Percentiles rank a stretch among this genome's conserved stretches.
Conservation (phyloP, 64 coral and sea anemone genomes). For the Dendronephthya gigantea region DNA sequence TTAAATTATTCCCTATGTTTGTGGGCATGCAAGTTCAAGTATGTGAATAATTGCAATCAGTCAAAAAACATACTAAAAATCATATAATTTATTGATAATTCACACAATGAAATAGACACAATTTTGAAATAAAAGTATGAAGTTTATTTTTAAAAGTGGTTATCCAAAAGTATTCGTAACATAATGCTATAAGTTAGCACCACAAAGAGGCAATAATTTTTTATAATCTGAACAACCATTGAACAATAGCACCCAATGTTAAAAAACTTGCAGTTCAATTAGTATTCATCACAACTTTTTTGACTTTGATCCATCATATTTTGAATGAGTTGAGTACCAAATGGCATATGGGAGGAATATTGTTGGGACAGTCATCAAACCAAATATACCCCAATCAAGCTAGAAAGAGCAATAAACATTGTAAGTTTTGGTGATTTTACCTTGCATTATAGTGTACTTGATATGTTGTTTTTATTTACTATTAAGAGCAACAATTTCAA, state of each 20-base stretch:
- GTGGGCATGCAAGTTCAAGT: no score
- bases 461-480: background rate
- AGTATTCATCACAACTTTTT: slow-evolving; percentile 42
- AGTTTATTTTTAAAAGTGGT: background rate
- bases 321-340: slow-evolving; percentile 85
- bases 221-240: background rate
- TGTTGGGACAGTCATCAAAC: slow-evolving; percentile 81
- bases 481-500: no score
- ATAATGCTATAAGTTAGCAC: background rate
- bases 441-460: background rate
- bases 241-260: background rate
- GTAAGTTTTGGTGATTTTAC: background rate
- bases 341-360: slow-evolving; percentile 76
- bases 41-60: no score
- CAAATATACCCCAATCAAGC: slow-evolving; percentile 96
- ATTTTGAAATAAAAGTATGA: background rate
- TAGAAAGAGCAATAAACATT: slow-evolving; percentile 23
- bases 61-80: no score
- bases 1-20: no score
- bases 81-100: no score
- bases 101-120: background rate
- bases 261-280: background rate
- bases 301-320: slow-evolving; percentile 79
- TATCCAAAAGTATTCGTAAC: background rate
- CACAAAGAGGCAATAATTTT: background rate